phyloP scores from a whole-genome alignment of 2,797 vertebrate species.

The Adrianichthys oophorus region DNA sequence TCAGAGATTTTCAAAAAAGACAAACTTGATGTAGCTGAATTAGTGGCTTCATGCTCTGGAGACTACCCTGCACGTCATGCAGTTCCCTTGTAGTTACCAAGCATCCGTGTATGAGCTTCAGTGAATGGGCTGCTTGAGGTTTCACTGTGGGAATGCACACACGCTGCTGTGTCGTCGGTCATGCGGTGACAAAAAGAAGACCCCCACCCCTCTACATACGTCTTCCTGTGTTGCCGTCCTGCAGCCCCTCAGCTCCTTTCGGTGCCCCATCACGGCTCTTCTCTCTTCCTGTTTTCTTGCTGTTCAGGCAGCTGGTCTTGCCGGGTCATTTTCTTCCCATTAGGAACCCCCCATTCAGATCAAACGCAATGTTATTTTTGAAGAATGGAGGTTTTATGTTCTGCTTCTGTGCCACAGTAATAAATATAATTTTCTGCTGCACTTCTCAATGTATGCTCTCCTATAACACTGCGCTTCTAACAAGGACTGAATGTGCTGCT shows the following conservation, averaged over 20 bases:
- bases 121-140: constrained; percentile 40
- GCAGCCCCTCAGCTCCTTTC: constrained; percentile 10
- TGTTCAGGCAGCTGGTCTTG: constrained; percentile 39
- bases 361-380: constrained; percentile 10
- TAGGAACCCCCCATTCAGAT: constrained; percentile 25
- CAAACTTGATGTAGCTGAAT: constrained; percentile 1
- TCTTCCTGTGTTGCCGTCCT: constrained; percentile 24
- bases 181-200: constrained; percentile 31
- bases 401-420: constrained; percentile 12
- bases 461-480: constrained; percentile 28
- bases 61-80: constrained; percentile 21
- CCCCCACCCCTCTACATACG: constrained; percentile 22
- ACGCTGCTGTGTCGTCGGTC: constrained; percentile 27
- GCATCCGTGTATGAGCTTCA: constrained; percentile 31
- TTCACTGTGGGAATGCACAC: constrained; percentile 33
- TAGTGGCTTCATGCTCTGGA: constrained; percentile 22
- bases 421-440: constrained; percentile 24
- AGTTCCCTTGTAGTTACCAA: constrained; percentile 12
- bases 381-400: constrained; percentile 21
- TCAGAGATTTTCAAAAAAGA: background rate
- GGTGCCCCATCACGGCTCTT: constrained; percentile 14
- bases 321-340: constrained; percentile 37
- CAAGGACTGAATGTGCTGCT: constrained; percentile 25
- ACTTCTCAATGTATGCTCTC: constrained; percentile 29
- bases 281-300: constrained; percentile 21